Percentiles rank a stretch among this genome's conserved stretches.
phyloP scores from a whole-genome alignment of 2,888 invertebrate species.

The Malthinus flaveolus region DNA sequence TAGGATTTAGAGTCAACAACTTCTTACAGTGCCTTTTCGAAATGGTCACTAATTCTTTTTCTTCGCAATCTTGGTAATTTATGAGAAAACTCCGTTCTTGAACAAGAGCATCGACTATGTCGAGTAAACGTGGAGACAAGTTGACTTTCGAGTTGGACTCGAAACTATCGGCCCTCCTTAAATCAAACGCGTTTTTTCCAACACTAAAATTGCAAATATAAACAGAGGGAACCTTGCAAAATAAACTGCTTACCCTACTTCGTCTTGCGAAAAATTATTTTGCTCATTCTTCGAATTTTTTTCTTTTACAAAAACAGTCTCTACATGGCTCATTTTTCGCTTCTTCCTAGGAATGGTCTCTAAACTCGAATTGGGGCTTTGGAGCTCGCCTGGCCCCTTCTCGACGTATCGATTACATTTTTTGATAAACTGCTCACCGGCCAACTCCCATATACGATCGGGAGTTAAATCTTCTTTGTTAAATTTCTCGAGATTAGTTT shows the following conservation, averaged over 20 bases:
- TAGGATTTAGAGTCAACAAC: constrained; percentile 24
- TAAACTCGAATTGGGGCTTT: not conserved
- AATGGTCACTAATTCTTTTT: constrained; percentile 19
- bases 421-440: constrained; percentile 33
- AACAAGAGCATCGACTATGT: constrained; percentile 25
- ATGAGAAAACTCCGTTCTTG: constrained; percentile 2
- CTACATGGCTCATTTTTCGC: not conserved
- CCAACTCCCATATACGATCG: constrained; percentile 36
- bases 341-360: not conserved
- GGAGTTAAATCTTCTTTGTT: constrained; percentile 15
- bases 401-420: too few relatives aligned
- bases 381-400: not conserved
- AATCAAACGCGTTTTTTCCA: too few relatives aligned
- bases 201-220: too few relatives aligned
- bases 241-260: too few relatives aligned
- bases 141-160: too few relatives aligned
- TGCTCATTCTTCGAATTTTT: too few relatives aligned
- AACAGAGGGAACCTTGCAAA: too few relatives aligned
- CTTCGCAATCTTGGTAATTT: not conserved
- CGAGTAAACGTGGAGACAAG: constrained; percentile 26
- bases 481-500: constrained; percentile 2
- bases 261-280: too few relatives aligned
- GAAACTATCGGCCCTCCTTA: too few relatives aligned
- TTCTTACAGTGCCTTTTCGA: constrained; percentile 32
- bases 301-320: too few relatives aligned